Percentiles rank a stretch among this genome's conserved stretches.
phyloP scores from a whole-genome alignment of 1,140 invertebrate genomes.

The Calliopsis andreniformis region DNA sequence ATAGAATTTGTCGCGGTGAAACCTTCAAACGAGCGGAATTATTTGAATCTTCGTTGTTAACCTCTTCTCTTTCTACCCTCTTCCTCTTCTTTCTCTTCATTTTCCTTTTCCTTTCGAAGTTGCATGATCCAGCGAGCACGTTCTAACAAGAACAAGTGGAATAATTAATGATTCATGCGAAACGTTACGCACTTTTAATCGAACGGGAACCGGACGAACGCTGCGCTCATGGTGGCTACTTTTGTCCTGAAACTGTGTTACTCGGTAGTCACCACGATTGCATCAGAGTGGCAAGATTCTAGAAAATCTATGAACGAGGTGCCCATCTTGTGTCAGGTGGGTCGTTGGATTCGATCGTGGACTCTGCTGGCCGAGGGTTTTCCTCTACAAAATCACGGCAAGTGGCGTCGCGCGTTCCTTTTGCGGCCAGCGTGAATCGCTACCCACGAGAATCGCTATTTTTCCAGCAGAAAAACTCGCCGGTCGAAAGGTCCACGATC shows the following conservation, averaged over 20 bases:
- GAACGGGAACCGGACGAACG: too few relatives aligned
- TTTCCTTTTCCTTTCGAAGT: neutral
- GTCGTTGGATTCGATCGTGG: too few relatives aligned
- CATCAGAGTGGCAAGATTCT: too few relatives aligned
- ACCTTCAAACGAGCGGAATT: slow-evolving; percentile 61
- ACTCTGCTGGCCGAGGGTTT: too few relatives aligned
- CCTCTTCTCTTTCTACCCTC: slow-evolving; percentile 7
- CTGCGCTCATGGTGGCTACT: neutral
- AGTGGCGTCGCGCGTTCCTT: too few relatives aligned
- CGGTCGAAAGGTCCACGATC: too few relatives aligned
- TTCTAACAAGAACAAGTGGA: neutral
- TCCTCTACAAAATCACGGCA: too few relatives aligned
- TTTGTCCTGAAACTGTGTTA: neutral
- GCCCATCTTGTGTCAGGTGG: too few relatives aligned
- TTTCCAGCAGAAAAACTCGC: too few relatives aligned
- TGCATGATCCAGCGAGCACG: slow-evolving; percentile 17
- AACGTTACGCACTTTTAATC: neutral
- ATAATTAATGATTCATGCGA: neutral
- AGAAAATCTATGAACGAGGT: too few relatives aligned
- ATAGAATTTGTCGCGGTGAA: slow-evolving; percentile 57
- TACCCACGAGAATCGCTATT: too few relatives aligned
- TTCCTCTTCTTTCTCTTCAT: neutral
- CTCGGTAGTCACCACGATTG: neutral
- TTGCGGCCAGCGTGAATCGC: too few relatives aligned
- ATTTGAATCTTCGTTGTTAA: slow-evolving; percentile 59